Evolutionary conservation across 37 sponge, comb jelly and placozoan species (phyloP).

Genomic region (Aphrocallistes beatrix): DNA sequence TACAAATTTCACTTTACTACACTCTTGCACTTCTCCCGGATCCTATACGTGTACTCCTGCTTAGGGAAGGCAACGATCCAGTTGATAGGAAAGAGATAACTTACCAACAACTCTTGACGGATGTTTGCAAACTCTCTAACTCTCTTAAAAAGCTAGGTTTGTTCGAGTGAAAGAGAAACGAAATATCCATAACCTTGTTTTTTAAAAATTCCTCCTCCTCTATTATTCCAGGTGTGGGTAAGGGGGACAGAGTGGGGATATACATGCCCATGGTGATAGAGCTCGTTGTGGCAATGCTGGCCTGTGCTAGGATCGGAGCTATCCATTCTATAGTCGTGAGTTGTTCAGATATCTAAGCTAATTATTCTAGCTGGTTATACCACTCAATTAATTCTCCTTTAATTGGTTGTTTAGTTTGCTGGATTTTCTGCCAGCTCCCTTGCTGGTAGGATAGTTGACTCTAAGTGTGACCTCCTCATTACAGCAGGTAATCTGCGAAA

Average conservation of each 20-base stretch:
- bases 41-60: too few species aligned
- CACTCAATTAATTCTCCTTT: neutral
- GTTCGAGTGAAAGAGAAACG: too few species aligned
- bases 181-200: too few species aligned
- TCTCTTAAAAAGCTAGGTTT: constrained; percentile 21
- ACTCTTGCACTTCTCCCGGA: too few species aligned
- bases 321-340: constrained; percentile 62
- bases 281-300: constrained; percentile 68
- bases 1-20: too few species aligned
- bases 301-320: constrained; percentile 90
- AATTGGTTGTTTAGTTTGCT: constrained; percentile 81
- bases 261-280: constrained; percentile 81
- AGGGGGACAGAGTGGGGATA: constrained; percentile 83
- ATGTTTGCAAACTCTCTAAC: constrained; percentile 25
- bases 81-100: constrained; percentile 16
- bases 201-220: too few species aligned
- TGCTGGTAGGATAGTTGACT: constrained; percentile 60
- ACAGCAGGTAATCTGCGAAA: neutral
- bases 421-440: constrained; percentile 93
- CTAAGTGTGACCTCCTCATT: constrained; percentile 26
- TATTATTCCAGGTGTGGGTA: constrained; percentile 47
- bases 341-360: neutral
- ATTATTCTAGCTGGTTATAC: too few species aligned
- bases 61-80: constrained; percentile 36
- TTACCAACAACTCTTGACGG: constrained; percentile 13